phyloP scores from a whole-genome alignment of 2,113 vertebrate species.

The Rhodinocichla rosea region DNA sequence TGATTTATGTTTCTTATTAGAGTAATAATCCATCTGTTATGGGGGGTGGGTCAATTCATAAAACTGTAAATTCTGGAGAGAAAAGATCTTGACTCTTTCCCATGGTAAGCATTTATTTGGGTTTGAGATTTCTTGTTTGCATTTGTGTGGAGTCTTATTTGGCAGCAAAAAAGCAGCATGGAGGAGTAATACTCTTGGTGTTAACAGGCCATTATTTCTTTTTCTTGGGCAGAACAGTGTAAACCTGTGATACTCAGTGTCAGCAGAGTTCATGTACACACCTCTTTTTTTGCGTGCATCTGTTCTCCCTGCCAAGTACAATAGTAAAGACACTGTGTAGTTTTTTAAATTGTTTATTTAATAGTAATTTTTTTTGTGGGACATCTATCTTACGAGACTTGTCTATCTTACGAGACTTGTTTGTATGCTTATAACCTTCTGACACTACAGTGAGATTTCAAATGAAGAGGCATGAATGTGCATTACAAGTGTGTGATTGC shows the following conservation, averaged over 20 bases:
- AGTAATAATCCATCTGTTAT: conserved; percentile 42
- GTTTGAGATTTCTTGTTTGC: neutral
- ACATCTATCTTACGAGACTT: neutral
- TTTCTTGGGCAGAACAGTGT: neutral
- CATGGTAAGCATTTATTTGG: conserved; percentile 7
- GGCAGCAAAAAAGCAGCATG: neutral
- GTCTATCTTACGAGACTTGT: neutral
- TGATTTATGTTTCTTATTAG: conserved; percentile 42
- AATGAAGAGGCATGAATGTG: neutral
- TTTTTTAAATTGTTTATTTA: neutral
- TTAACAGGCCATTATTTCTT: neutral
- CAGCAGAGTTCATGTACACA: neutral
- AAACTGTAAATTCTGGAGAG: conserved; percentile 25
- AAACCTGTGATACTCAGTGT: neutral
- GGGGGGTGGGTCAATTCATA: conserved; percentile 16
- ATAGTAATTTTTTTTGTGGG: neutral
- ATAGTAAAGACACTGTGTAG: neutral
- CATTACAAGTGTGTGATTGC: neutral
- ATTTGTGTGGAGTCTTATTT: neutral
- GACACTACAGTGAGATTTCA: neutral
- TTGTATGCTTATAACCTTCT: conserved; percentile 2
- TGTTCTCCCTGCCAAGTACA: neutral
- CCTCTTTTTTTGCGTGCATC: neutral
- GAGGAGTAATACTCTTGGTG: neutral
- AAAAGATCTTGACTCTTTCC: neutral